Percentiles rank a stretch among this genome's conserved stretches.
Evolutionary conservation across 2,888 invertebrate genomes (phyloP).

Genomic region (Chironomus tentans): DNA sequence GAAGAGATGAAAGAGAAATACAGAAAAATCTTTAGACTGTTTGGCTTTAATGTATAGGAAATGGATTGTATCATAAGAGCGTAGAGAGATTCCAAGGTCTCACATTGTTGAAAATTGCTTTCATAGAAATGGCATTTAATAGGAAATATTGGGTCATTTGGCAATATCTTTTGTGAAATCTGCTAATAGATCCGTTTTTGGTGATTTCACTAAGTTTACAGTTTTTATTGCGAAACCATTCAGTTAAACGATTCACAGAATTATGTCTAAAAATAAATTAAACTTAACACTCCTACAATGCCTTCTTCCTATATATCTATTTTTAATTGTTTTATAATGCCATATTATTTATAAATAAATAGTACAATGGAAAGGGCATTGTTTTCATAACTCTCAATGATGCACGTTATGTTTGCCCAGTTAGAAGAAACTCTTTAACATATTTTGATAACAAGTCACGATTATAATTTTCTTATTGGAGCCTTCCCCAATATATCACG

Average conservation of each 20-base stretch:
- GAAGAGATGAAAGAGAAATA: background rate
- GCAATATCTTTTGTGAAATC: too few relatives aligned
- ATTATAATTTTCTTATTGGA: background rate
- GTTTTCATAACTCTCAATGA: background rate
- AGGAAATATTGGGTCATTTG: too few relatives aligned
- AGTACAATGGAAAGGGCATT: background rate
- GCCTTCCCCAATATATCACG: background rate
- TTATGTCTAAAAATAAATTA: background rate
- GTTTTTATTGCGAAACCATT: too few relatives aligned
- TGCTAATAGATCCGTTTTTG: too few relatives aligned
- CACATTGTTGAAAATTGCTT: too few relatives aligned
- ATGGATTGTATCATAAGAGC: too few relatives aligned
- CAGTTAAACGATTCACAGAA: background rate
- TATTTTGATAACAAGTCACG: constrained; percentile 2
- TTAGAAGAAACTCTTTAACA: background rate
- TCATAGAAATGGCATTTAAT: too few relatives aligned
- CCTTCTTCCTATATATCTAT: background rate
- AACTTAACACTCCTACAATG: too few relatives aligned
- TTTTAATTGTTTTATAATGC: background rate
- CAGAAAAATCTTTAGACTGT: background rate
- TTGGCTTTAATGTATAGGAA: constrained; percentile 31
- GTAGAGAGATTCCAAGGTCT: too few relatives aligned
- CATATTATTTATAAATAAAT: background rate
- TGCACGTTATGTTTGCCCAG: background rate
- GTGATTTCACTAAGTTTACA: too few relatives aligned